Evolutionary conservation across 2,888 invertebrate genomes (phyloP), one percentile per base, ranked within the genome.

Genomic region (Dryadula phaetusa): DNA sequence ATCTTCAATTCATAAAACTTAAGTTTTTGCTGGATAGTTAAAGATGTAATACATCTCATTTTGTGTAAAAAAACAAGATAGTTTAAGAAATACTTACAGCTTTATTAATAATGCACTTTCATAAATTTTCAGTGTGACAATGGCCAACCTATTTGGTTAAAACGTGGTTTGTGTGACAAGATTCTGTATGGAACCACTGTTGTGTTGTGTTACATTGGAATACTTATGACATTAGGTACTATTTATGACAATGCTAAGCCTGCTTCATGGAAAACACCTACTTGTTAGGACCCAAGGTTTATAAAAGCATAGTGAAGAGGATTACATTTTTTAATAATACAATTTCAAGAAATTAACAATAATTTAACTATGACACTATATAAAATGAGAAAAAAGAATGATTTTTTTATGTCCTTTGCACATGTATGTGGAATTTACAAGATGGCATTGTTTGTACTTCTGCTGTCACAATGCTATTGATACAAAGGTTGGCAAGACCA

Each of bases 391-490:
- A 40, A n/a, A n/a, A n/a, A n/a, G n/a, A n/a, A n/a, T n/a, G n/a
- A 58, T 25, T 49, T 66, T 37, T 42, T 64, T 93, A 95, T 71
- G 92, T 92, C 84, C 96, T 94, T 87, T 97, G 96, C 34, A 98
- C 97, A 92, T 97, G 96, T 80, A 98, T 97, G 82, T 98, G 97
- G 87, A 98, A 98, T 93, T 97, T 97, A 87, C 98, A 98, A 5
- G 96, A 96, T 25, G 99, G 99, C 95, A 99, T 96, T 56, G 95
- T 94, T 78, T 97, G 96, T 14, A 99, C 96, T 92, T 99, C 99
- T 4, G 99, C 99, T 16, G 98, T 99, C 0, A 99, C 99, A 63
- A 98, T 95, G 84, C 98, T 97, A 79, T 96, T 96, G 72, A 99
- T 96, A 68, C 98, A 98, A 70, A 99, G 94, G 92, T 99, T 99